Percentiles rank a stretch among this genome's conserved stretches.
These are phyloP conservation scores for Leucoraja erinaceus DNA, from an alignment of 2,113 vertebrate genomes.

Conservation along the genomic window DNA sequence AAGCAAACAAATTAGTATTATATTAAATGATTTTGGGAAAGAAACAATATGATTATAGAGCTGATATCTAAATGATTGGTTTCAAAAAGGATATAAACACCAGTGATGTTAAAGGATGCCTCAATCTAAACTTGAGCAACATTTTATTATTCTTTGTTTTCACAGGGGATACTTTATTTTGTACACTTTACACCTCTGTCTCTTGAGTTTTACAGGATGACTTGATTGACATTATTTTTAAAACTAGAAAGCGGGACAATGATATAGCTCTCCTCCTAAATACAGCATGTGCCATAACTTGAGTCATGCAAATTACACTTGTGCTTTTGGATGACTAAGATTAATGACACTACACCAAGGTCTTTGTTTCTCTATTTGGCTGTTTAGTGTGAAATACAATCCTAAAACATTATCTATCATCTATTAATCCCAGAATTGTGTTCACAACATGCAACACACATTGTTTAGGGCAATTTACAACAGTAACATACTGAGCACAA, in stretches of 20 bases:
- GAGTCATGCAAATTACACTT: conserved; percentile 97
- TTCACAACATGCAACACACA: conserved; percentile 74
- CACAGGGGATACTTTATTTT: background rate
- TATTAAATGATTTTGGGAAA: background rate
- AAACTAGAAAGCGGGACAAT: conserved; percentile 46
- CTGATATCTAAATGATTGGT: background rate
- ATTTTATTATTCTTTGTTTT: background rate
- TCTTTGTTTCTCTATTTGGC: conserved; percentile 94
- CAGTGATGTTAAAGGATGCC: background rate
- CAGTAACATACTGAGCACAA: conserved; percentile 82
- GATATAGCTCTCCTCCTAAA: conserved; percentile 75
- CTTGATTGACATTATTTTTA: conserved; percentile 64
- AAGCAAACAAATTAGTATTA: background rate
- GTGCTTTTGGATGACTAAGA: conserved; percentile 97
- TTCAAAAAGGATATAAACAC: background rate
- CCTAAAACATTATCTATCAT: conserved; percentile 99
- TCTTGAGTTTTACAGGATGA: conserved; percentile 53
- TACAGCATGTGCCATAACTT: conserved; percentile 87
- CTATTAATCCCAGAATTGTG: conserved; percentile 96
- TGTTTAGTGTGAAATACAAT: conserved; percentile 99
- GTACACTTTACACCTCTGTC: background rate
- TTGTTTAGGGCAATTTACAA: conserved; percentile 92
- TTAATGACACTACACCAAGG: conserved; percentile 94
- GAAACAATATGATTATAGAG: background rate
- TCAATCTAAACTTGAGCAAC: background rate